Evolutionary conservation across 2,113 vertebrate species (phyloP), one percentile per base, ranked within the genome.

Genomic region (Malurus alboscapulatus): DNA sequence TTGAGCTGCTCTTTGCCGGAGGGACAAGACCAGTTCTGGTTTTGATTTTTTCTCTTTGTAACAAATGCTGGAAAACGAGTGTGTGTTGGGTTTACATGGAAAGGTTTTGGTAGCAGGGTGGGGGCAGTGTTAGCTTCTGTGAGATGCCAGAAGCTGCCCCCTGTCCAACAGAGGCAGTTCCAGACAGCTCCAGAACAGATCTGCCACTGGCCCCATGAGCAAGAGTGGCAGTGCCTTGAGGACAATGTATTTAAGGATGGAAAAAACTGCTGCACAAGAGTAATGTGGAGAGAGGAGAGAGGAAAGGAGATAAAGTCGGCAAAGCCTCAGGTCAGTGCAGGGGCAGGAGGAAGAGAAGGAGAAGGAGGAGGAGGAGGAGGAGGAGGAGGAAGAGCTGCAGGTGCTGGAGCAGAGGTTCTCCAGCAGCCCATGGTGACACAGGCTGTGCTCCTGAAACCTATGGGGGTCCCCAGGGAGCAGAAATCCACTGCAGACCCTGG

Each of bases 171-270:
- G 20, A 73, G 22, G 26, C 63, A 61, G 34, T 18, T 55, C 40
- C 53, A 78, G 72, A 22, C 26, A 54, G 53, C 22, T 66, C 21
- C 45, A 47, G 18, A 34, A 18, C 0, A 2, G 38, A 77, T 38
- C 38, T 18, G 42, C 42, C 2, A 7, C 55, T 34, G 50, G 32
- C 13, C 58, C 47, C 32, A 50, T 8, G 27, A 62, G 22, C 0
- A 0, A 59, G 0, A 17, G n/a, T 11, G 19, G 26, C 14, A 77
- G 18, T 0, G 0, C 26, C 22, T 44, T 20, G 15, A 18, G 18
- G 38, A 24, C 16, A 58, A 40, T 8, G 4, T 14, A 17, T 32
- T 82, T 40, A 82, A 59, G 34, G 74, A 62, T 11, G 25, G 30
- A 21, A 61, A 54, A 72, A 83, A 47, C 21, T 48, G 26, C 34